phyloP scores from a whole-genome alignment of 2,888 invertebrate genomes.

The Sminthurides aquaticus region DNA sequence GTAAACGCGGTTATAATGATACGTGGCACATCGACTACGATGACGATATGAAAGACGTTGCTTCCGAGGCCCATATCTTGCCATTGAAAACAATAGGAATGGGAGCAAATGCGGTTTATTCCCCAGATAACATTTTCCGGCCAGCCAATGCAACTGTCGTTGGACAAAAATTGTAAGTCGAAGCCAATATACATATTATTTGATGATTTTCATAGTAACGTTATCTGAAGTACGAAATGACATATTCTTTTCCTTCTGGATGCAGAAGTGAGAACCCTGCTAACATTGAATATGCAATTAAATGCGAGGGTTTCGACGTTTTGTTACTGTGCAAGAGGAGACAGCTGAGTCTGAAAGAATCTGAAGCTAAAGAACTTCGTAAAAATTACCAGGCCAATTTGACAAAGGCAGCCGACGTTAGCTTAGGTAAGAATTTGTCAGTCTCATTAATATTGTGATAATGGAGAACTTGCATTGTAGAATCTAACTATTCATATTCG shows the following conservation, averaged over 20 bases:
- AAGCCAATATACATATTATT: not conserved
- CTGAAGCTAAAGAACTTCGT: slow-evolving; percentile 36
- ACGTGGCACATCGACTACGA: slow-evolving; percentile 60
- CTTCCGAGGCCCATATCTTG: slow-evolving; percentile 39
- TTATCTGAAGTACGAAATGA: too few relatives aligned
- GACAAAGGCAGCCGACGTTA: slow-evolving; percentile 39
- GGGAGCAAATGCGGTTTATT: slow-evolving; percentile 33
- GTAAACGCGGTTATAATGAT: slow-evolving; percentile 52
- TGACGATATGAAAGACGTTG: slow-evolving; percentile 49
- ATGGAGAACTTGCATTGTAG: too few relatives aligned
- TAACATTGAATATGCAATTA: slow-evolving; percentile 27
- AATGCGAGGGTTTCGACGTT: slow-evolving; percentile 3
- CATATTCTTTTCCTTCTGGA: too few relatives aligned
- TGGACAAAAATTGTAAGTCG: slow-evolving; percentile 40
- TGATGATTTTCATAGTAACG: not conserved
- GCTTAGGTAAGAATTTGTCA: slow-evolving; percentile 28
- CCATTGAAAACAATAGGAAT: slow-evolving; percentile 38
- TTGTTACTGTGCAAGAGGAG: slow-evolving; percentile 33
- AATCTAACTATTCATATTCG: too few relatives aligned
- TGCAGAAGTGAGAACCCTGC: slow-evolving; percentile 16
- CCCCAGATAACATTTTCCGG: slow-evolving; percentile 34
- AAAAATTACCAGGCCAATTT: slow-evolving; percentile 23
- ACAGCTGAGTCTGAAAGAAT: slow-evolving; percentile 37
- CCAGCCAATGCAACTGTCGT: slow-evolving; percentile 30
- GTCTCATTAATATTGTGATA: too few relatives aligned